Evolutionary conservation across 2,113 vertebrate species (phyloP), one percentile per base, ranked within the genome.

Genomic region (Okapia johnstoni): DNA sequence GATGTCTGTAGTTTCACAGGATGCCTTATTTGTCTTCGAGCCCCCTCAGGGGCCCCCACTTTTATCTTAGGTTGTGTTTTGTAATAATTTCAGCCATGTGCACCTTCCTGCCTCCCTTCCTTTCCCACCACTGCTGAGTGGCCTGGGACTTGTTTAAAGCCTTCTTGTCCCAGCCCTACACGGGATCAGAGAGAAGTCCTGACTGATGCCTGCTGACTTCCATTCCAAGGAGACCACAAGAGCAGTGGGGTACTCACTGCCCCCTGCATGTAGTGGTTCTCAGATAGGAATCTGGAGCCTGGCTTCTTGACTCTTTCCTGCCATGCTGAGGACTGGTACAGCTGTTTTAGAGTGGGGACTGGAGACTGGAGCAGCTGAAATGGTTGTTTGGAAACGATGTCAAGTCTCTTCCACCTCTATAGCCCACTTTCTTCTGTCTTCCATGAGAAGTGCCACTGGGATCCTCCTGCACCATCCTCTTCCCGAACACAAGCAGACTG

Each of bases 11-110:
- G 61, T 55, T 43, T 60, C 95, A 77, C 95, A 33, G 94, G 97
- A 91, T 40, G 66, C 94, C 96, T 97, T 92, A 61, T 17, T 15
- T 84, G 86, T 91, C 83, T 77, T 90, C n/a, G 66, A 25, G 63
- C 48, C 48, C 70, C 92, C 77, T 5, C 33, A 33, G 50, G 52
- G 76, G 30, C 8, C 97, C 66, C 90, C 55, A 84, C 94, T 70
- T 80, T 60, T 85, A 21, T 66, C 86, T 79, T 95, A 83, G 61
- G 84, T 80, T 95, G 46, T 88, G 66, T 76, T 88, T 57, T 94
- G 89, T 48, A 84, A 76, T 76, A 87, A 63, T 2, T 19, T 88
- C 40, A 23, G 26, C 40, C 70, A 2, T 12, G 61, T 23, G 17
- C 36, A 19, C 36, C 76, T 43, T 80, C 33, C 11, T 13, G 12